Base-by-base conservation (phyloP, 2,888 invertebrate species). In the Eledona agricola region DNA sequence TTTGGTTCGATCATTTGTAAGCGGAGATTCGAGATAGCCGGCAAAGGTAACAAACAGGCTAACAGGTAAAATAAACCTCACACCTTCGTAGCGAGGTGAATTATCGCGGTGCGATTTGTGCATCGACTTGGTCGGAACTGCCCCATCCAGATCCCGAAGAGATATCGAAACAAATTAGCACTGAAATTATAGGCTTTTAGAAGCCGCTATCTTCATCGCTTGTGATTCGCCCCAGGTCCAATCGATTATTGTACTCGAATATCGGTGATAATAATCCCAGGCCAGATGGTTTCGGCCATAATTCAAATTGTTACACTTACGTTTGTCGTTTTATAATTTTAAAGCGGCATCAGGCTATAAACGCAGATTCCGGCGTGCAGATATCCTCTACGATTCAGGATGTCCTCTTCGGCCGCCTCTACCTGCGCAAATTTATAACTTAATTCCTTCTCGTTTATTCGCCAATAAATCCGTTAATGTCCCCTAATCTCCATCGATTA, bases 101-200 rank as follows among this genome's bases (percentile, higher is more conserved):
- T 47, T 42, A 50, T 50, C 50, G 35, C 47, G 40, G 55, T 57
- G 58, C 55, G 62, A 62, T 62, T 62, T 60, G 58, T 52, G 57
- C 58, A 60, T 51, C 57, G 57, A 55, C 57, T 54, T 43, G 43
- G 28, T 38, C 50, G 50, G 40, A 35, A 22, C 43, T 43, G 53
- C 35, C 50, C 45, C 67, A 66, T 67, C 62, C 66, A 71, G 72
- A 73, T 71, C 65, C 64, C 60, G 65, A 68, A 67, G 70, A 72
- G 76, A 76, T 76, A 76, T 72, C 71, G 72, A 71, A 75, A 73
- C 76, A 71, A 76, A 76, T 76, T 76, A 76, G 74, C 74, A 64
- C 65, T 65, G 70, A 75, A 76, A 76, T 76, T 76, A 76, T 74
- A 76, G 76, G 75, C 75, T 75, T 73, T 75, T 73, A 72, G 71